These are phyloP conservation scores for Trichomycterus rosablanca DNA, from an alignment of 2,113 vertebrate genomes.

Conservation along the genomic window DNA sequence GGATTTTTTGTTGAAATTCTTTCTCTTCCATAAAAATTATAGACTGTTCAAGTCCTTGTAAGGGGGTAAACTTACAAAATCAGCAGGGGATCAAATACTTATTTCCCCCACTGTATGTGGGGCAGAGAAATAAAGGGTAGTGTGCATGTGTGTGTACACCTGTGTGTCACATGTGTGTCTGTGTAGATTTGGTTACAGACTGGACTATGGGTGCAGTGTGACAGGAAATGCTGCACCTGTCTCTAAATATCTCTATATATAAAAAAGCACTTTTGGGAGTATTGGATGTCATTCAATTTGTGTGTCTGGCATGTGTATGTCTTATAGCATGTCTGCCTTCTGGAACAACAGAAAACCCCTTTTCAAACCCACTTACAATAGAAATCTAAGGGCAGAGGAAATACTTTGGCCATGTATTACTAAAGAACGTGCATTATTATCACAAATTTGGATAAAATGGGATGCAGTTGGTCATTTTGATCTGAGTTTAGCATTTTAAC, in stretches of 20 bases:
- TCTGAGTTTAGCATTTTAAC: too few relatives aligned
- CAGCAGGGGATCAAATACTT: too few relatives aligned
- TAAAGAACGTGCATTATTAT: too few relatives aligned
- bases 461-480: too few relatives aligned
- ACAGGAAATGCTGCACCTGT: constrained; percentile 39
- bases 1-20: too few relatives aligned
- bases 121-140: not conserved
- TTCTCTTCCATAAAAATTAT: too few relatives aligned
- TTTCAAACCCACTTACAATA: not conserved
- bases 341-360: not conserved
- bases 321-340: constrained; percentile 14
- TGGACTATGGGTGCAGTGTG: constrained; percentile 35
- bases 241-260: constrained; percentile 26
- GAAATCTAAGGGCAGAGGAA: too few relatives aligned
- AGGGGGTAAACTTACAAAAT: too few relatives aligned
- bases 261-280: constrained; percentile 23
- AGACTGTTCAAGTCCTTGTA: too few relatives aligned
- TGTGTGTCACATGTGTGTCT: constrained; percentile 12
- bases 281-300: constrained; percentile 20
- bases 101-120: too few relatives aligned
- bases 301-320: not conserved
- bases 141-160: constrained; percentile 18
- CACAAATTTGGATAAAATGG: too few relatives aligned
- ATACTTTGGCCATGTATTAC: too few relatives aligned
- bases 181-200: constrained; percentile 34